Evolutionary conservation across 2,888 invertebrate genomes (phyloP), one percentile per base, ranked within the genome.

Genomic region (Danaus chrysippus): DNA sequence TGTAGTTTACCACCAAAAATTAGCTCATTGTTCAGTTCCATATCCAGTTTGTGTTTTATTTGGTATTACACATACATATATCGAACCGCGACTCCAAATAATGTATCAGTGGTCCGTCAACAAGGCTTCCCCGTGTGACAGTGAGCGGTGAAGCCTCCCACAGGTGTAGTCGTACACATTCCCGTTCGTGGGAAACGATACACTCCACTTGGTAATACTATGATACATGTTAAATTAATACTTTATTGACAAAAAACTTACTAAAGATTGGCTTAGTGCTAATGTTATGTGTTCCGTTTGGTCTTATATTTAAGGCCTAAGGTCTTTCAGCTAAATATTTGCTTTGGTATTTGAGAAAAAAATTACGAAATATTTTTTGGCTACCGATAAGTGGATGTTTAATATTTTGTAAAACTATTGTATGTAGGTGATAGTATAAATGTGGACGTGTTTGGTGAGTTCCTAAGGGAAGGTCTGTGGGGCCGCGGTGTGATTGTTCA

Each of bases 151-250:
- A 62, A 42, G 60, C 44, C 62, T 72, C 71, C 67, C 73, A 70
- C 70, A 72, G 71, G 71, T 71, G 70, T 71, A 56, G 54, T 66
- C 61, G 63, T 64, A 60, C 62, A 65, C 72, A 70, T 70, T 70
- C 68, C 59, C 65, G 65, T 58, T 65, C 62, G 68, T 60, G 67
- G 63, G 70, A 64, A 66, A 67, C 65, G 58, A 60, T 15, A 11
- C n/a, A 41, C 34, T 71, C 65, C 63, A 34, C 52, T 66, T 65
- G 42, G 9, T 9, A 15, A 68, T 52, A 10, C 8, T 34, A 34
- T 34, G 23, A 34, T 34, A 34, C 8, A 34, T 34, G 23, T 34
- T 34, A 34, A 34, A 34, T 34, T 1, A 34, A 34, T 34, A 34
- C 23, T 34, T 34, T 5, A 34, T 34, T 34, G 23, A 0, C 23